These are phyloP conservation scores for Galerucella nymphaeae DNA, from an alignment of 2,888 invertebrate species.

Conservation along the genomic window DNA sequence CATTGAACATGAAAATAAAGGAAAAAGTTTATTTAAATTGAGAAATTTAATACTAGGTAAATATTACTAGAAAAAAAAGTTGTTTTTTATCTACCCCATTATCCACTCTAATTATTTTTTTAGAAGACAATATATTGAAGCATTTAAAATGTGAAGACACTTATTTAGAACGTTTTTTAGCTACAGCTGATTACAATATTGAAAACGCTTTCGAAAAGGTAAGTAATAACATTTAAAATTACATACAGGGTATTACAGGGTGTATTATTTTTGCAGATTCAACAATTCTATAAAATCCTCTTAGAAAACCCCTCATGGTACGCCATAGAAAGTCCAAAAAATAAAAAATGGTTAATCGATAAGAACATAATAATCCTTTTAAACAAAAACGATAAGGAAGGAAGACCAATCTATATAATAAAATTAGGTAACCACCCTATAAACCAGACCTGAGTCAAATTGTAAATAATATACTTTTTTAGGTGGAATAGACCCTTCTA, in stretches of 20 bases:
- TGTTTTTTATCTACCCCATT: background rate
- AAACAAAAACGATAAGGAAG: slow-evolving; percentile 58
- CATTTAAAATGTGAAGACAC: slow-evolving; percentile 57
- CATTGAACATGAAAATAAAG: slow-evolving; percentile 21
- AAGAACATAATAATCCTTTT: slow-evolving; percentile 58
- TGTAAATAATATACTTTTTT: background rate
- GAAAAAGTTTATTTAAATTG: slow-evolving; percentile 36
- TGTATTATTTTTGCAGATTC: slow-evolving; percentile 58
- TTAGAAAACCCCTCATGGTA: slow-evolving; percentile 60
- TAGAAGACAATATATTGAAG: slow-evolving; percentile 52
- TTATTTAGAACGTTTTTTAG: slow-evolving; percentile 59
- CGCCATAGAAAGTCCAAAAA: slow-evolving; percentile 52
- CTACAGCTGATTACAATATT: slow-evolving; percentile 57
- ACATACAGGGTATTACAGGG: too few species aligned
- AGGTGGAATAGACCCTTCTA: slow-evolving; percentile 54
- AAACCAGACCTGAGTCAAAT: too few species aligned
- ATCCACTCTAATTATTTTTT: slow-evolving; percentile 34
- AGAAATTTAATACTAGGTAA: slow-evolving; percentile 44
- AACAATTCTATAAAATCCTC: slow-evolving; percentile 56
- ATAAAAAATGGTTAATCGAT: slow-evolving; percentile 55
- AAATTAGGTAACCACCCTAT: slow-evolving; percentile 56
- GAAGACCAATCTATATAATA: slow-evolving; percentile 60
- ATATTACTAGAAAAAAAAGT: background rate
- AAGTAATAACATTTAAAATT: slow-evolving; percentile 30
- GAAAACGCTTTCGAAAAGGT: slow-evolving; percentile 59